Evolutionary conservation across 2,888 invertebrate genomes (phyloP).

Genomic region (Frankliniella fusca): DNA sequence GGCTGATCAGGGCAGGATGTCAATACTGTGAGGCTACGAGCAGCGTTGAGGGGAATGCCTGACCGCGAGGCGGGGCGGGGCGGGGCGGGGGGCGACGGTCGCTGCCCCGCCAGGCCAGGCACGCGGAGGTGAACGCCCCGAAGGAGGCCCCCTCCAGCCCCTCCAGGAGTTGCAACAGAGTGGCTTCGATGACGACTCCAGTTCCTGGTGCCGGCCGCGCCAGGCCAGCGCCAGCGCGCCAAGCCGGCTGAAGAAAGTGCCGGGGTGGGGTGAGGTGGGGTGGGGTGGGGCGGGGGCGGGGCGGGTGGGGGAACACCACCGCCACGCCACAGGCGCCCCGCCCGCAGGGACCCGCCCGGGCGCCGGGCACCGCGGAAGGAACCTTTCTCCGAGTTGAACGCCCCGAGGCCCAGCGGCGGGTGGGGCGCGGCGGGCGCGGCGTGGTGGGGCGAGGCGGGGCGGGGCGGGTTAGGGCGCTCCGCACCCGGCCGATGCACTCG

Average conservation of each 20-base stretch:
- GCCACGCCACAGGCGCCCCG: slow-evolving; percentile 36
- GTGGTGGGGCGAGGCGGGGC: neutral
- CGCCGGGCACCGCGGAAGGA: slow-evolving; percentile 32
- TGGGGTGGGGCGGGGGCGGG: slow-evolving; percentile 34
- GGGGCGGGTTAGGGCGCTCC: neutral
- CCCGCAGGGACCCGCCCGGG: slow-evolving; percentile 40
- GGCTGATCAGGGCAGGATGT: too few species aligned
- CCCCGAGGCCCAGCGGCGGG: slow-evolving; percentile 38
- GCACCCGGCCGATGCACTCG: neutral
- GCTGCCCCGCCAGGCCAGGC: too few species aligned
- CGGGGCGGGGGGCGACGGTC: too few species aligned
- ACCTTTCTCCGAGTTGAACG: slow-evolving; percentile 16
- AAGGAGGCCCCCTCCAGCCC: too few species aligned
- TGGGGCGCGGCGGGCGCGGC: slow-evolving; percentile 39
- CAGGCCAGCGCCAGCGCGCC: slow-evolving; percentile 37
- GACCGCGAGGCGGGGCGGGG: too few species aligned
- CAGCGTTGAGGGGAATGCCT: too few species aligned
- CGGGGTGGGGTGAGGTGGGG: slow-evolving; percentile 37
- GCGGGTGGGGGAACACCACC: slow-evolving; percentile 39
- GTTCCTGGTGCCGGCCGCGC: slow-evolving; percentile 24
- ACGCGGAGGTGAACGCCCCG: neutral
- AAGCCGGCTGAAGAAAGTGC: slow-evolving; percentile 27
- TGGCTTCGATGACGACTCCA: neutral
- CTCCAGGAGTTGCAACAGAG: neutral
- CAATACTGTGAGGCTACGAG: too few species aligned